phyloP scores from a whole-genome alignment of 92 coral and sea anemone species.

The Epizoanthus rinbou region DNA sequence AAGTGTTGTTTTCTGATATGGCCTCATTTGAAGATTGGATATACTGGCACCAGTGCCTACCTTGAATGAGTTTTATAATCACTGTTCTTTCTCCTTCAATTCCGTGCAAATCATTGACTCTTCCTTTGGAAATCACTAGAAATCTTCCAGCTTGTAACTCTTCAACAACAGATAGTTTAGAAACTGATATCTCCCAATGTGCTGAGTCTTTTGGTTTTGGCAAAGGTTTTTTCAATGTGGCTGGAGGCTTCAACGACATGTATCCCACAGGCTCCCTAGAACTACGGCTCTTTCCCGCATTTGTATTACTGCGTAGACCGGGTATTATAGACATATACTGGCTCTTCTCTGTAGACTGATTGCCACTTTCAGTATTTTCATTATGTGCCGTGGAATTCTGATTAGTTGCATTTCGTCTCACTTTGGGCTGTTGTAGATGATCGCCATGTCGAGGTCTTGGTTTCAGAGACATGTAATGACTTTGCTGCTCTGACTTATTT shows the following conservation, averaged over 20 bases:
- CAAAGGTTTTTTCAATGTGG: background rate
- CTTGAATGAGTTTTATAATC: constrained; percentile 14
- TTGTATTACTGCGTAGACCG: background rate
- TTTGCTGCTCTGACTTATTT: no score
- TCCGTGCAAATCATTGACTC: background rate
- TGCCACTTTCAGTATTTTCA: background rate
- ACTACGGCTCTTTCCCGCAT: background rate
- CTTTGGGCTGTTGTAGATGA: background rate
- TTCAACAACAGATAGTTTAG: constrained; percentile 15
- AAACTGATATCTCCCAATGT: constrained; percentile 16
- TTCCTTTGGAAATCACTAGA: constrained; percentile 24
- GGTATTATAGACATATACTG: constrained; percentile 24
- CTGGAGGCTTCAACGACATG: background rate
- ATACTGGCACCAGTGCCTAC: background rate
- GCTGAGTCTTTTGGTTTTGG: constrained; percentile 3
- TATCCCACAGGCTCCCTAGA: background rate
- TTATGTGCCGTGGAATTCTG: background rate
- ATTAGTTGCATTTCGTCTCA: no score
- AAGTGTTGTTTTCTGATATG: no score
- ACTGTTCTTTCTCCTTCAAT: background rate
- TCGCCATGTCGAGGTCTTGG: background rate
- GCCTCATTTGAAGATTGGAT: background rate
- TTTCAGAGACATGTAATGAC: no score
- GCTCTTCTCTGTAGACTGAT: background rate
- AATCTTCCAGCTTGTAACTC: constrained; percentile 5